Evolutionary conservation across 2,113 vertebrate species (phyloP), one percentile per base, ranked within the genome.

Genomic region (Plotosus lineatus): DNA sequence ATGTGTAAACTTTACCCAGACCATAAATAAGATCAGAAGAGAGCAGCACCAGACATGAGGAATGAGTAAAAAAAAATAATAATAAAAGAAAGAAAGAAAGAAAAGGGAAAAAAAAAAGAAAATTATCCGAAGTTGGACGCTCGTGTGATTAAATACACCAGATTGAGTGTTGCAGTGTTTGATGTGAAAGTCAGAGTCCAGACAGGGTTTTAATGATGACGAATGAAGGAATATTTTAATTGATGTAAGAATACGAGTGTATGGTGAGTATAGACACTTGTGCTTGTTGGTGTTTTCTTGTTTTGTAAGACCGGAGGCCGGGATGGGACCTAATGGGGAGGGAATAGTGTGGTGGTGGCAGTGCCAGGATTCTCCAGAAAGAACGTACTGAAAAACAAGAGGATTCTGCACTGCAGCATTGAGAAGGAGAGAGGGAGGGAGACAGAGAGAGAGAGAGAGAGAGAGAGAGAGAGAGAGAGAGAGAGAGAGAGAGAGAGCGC

Each of bases 381-480:
- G 80, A 86, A 76, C 79, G 83, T 79, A 63, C 50, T 73, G 65
- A 82, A 81, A 51, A 75, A 55, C 21, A 84, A 83, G 88, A 88
- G 80, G 81, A 79, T 87, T 79, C 83, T 81, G 79, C 78, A 84
- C 81, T 83, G 78, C 82, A 82, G 79, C 71, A 85, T 55, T 60
- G 36, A 85, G 83, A 78, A 78, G 84, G 74, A 77, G 86, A 81
- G 73, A 81, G 44, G 58, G 56, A 72, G 65, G 63, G 8, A 58
- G 23, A 72, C 5, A 66, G 56, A 72, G 65, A 72, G 8, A 58
- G 23, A 72, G 9, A 60, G 66, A 36, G 31, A 60, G 21, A 0
- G 15, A 74, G 51, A 58, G 46, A 63, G 23, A 55, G 88, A 78
- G 79, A 63, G 75, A 78, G 89, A 71, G 4, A 55, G 28, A 63